Percentiles rank a stretch among this genome's conserved stretches.
Conservation (phyloP, 2,113 vertebrate genomes). For the Corythoichthys haematopterus region DNA sequence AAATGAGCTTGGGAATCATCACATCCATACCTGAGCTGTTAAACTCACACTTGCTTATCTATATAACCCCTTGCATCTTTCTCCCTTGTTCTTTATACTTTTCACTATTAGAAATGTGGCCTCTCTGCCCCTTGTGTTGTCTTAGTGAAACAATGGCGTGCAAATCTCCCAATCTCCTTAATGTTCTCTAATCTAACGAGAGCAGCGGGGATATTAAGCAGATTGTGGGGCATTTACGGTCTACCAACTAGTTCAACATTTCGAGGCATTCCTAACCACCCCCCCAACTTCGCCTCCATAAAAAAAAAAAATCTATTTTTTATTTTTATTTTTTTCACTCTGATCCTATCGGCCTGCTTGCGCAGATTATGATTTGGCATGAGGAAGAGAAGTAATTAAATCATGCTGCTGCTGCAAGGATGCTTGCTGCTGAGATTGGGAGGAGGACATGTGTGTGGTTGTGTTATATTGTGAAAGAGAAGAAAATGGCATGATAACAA, state of each 20-base stretch:
- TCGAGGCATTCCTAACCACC: slow-evolving; percentile 31
- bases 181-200: slow-evolving; percentile 65
- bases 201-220: slow-evolving; percentile 56
- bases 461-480: slow-evolving; percentile 21
- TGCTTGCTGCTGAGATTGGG: slow-evolving; percentile 57
- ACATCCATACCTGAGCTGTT: not conserved
- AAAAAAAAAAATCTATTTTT: slow-evolving; percentile 36
- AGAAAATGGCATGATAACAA: slow-evolving; percentile 53
- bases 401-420: slow-evolving; percentile 44
- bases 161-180: slow-evolving; percentile 60
- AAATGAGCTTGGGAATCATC: not conserved
- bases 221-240: slow-evolving; percentile 57
- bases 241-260: slow-evolving; percentile 57
- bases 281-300: not conserved
- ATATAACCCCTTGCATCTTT: not conserved
- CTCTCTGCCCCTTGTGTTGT: slow-evolving; percentile 27
- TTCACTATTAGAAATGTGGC: slow-evolving; percentile 16
- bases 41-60: not conserved
- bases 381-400: slow-evolving; percentile 48
- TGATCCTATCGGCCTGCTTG: slow-evolving; percentile 58
- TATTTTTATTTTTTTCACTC: slow-evolving; percentile 30
- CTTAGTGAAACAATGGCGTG: slow-evolving; percentile 48
- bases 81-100: not conserved
- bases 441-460: slow-evolving; percentile 27
- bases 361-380: slow-evolving; percentile 62